Evolutionary conservation across 2,888 invertebrate genomes (phyloP).

Genomic region (Thera britannica): DNA sequence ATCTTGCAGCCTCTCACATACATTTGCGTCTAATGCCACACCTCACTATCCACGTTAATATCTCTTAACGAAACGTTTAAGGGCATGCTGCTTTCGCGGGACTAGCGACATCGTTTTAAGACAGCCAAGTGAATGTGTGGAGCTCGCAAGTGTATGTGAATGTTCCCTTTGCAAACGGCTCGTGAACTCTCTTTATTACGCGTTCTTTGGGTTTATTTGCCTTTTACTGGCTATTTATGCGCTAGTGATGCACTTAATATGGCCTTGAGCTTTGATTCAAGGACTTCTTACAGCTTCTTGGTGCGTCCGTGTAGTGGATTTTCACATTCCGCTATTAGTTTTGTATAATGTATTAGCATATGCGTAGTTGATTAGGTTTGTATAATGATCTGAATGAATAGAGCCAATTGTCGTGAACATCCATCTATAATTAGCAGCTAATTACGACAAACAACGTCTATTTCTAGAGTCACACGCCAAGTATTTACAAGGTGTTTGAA

Average conservation of each 20-base stretch:
- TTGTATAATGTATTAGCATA: too few species aligned
- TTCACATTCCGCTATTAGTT: background rate
- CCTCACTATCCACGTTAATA: constrained; percentile 60
- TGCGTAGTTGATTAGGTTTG: too few species aligned
- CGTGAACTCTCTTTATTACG: constrained; percentile 38
- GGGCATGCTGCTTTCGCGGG: constrained; percentile 59
- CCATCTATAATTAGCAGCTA: constrained; percentile 25
- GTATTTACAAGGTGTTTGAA: constrained; percentile 29
- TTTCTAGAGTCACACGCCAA: constrained; percentile 22
- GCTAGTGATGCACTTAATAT: constrained; percentile 17
- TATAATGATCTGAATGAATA: background rate
- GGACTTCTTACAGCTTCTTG: constrained; percentile 6
- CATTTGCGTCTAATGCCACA: constrained; percentile 39
- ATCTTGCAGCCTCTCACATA: constrained; percentile 35
- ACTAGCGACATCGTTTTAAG: constrained; percentile 45
- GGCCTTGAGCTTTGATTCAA: constrained; percentile 11
- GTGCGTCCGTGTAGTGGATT: background rate
- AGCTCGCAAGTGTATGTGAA: constrained; percentile 36
- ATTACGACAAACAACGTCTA: constrained; percentile 25
- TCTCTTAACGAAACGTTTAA: constrained; percentile 58
- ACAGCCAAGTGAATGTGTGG: constrained; percentile 22
- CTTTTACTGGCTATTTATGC: constrained; percentile 31
- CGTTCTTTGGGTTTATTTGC: constrained; percentile 35
- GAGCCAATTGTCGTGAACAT: constrained; percentile 11
- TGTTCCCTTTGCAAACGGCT: constrained; percentile 34